Percentiles rank a stretch among this genome's conserved stretches.
Conservation (phyloP, 2,888 invertebrate genomes). For the Perdita meconis region DNA sequence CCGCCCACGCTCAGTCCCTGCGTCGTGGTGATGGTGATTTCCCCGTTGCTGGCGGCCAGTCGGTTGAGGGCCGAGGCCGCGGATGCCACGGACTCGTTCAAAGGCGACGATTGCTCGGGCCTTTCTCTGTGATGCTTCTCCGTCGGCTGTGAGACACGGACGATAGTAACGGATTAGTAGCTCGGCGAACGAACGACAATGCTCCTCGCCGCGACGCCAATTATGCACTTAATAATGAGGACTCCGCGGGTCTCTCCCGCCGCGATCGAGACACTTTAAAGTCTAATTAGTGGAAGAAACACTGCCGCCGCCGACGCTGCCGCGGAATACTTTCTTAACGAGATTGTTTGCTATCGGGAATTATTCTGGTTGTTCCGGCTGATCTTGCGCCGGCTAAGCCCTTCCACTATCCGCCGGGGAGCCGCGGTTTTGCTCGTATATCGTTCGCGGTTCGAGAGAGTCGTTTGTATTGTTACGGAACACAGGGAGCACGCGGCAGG, state of each 20-base stretch:
- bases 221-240: conserved; percentile 75
- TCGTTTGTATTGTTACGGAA: conserved; percentile 44
- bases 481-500: conserved; percentile 13
- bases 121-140: conserved; percentile 85
- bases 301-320: conserved; percentile 64
- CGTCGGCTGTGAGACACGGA: conserved; percentile 75
- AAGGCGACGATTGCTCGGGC: conserved; percentile 84
- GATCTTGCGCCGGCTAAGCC: conserved; percentile 60
- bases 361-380: conserved; percentile 66
- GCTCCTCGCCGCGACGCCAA: conserved; percentile 69
- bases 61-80: conserved; percentile 88
- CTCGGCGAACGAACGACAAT: conserved; percentile 54
- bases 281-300: conserved; percentile 76
- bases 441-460: conserved; percentile 36
- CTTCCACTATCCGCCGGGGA: conserved; percentile 29
- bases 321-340: conserved; percentile 77
- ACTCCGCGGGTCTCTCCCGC: conserved; percentile 50
- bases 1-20: conserved; percentile 86
- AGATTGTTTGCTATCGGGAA: conserved; percentile 74
- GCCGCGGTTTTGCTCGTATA: conserved; percentile 28
- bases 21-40: conserved; percentile 93
- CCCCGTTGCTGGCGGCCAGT: conserved; percentile 91
- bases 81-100: conserved; percentile 85
- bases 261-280: conserved; percentile 71
- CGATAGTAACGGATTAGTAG: conserved; percentile 62